Conservation (phyloP, 2,113 vertebrate genomes). For the Erpornis zantholeuca region DNA sequence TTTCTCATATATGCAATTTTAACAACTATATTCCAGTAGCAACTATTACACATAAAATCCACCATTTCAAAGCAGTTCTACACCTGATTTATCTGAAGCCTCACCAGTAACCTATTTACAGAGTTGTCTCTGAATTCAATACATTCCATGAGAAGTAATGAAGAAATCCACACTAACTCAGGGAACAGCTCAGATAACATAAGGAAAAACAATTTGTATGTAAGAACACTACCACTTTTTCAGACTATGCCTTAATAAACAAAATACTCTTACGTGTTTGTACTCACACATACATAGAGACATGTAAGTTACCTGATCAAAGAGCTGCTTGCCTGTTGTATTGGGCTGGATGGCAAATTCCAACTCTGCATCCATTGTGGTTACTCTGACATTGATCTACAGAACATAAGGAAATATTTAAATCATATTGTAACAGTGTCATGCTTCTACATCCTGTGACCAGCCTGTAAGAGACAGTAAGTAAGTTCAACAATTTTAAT, state of each 20-base stretch:
- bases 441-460: neutral
- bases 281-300: neutral
- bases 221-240: neutral
- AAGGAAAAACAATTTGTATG: neutral
- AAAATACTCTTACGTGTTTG: neutral
- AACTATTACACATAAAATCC: neutral
- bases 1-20: neutral
- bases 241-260: neutral
- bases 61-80: neutral
- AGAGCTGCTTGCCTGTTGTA: constrained; percentile 85
- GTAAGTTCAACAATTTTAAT: neutral
- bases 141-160: neutral
- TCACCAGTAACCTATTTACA: neutral
- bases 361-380: constrained; percentile 84
- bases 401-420: constrained; percentile 20
- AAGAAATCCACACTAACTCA: neutral
- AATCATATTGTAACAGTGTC: neutral
- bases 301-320: constrained; percentile 78
- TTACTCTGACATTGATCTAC: constrained; percentile 84
- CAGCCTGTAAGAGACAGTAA: neutral
- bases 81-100: neutral
- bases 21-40: neutral
- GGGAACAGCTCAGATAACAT: neutral
- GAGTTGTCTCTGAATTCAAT: neutral
- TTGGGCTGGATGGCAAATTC: constrained; percentile 87